Conservation (phyloP, 2,888 invertebrate genomes). For the Tridacna crocea region DNA sequence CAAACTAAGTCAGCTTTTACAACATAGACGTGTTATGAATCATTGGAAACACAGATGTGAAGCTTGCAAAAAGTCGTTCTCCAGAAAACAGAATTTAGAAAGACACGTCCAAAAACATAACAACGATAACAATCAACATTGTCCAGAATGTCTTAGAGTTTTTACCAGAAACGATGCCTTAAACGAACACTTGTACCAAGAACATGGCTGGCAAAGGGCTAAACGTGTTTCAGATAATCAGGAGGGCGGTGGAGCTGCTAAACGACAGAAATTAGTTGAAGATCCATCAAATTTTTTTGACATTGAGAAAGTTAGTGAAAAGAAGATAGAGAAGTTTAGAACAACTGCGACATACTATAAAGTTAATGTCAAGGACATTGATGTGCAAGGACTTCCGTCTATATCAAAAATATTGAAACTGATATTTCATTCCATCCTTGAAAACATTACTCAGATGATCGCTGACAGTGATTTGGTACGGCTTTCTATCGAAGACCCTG, state of each 20-base stretch:
- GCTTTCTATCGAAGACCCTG: slow-evolving; percentile 36
- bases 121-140: slow-evolving; percentile 17
- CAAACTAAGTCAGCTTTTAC: slow-evolving; percentile 35
- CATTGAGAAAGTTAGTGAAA: slow-evolving; percentile 31
- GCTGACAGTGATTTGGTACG: slow-evolving; percentile 46
- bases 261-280: slow-evolving; percentile 15
- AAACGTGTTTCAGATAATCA: slow-evolving; percentile 19
- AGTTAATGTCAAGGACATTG: slow-evolving; percentile 31
- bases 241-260: slow-evolving; percentile 28
- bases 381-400: slow-evolving; percentile 5
- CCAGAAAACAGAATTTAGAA: slow-evolving; percentile 35
- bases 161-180: slow-evolving; percentile 33
- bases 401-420: slow-evolving; percentile 34
- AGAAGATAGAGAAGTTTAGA: slow-evolving; percentile 36
- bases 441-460: slow-evolving; percentile 25
- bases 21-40: slow-evolving; percentile 30
- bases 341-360: slow-evolving; percentile 36
- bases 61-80: slow-evolving; percentile 34
- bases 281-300: slow-evolving; percentile 29
- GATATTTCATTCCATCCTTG: slow-evolving; percentile 35
- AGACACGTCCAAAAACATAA: slow-evolving; percentile 34
- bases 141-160: slow-evolving; percentile 32
- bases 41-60: slow-evolving; percentile 36
- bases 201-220: slow-evolving; percentile 26
- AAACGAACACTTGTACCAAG: slow-evolving; percentile 20